Base-by-base conservation (phyloP, 2,113 vertebrate genomes). In the Alligator sinensis region DNA sequence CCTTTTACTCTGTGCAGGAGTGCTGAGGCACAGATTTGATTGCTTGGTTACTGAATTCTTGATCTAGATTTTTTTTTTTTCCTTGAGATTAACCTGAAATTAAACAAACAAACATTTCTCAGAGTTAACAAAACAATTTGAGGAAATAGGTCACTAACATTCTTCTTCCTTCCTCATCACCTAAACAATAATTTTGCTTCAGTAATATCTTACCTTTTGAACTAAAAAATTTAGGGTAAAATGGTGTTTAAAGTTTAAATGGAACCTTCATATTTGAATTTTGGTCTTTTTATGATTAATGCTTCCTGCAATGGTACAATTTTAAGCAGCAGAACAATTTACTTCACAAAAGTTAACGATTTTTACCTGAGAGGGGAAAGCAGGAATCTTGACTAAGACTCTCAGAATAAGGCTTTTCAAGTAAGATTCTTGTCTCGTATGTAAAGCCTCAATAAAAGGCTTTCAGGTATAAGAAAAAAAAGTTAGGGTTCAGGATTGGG, bases 1-100 rank as follows among this genome's bases (percentile, higher is more conserved):
- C 93, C 92, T 96, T 97, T 96, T 95, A 93, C 93, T 97, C 74
- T 86, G 85, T 96, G 96, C 94, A 96, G 97, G 93, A 97, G 97
- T 97, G 92, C 84, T 88, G 86, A 96, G 97, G 95, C 93, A 94
- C 88, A 88, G 85, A 88, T 98, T 94, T 96, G 81, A 91, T 96
- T 96, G 93, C 84, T 84, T 97, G 96, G 97, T 95, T 96, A 94
- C 86, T 90, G 86, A 93, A 95, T 93, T 96, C 95, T 97, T 86
- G 96, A 96, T 92, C 79, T 88, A 96, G 84, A 89, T 77, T 84
- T 95, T 84, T 87, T 84, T 87, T 96, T 96, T 96, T 97, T 15
- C 77, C 84, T 97, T 70, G 88, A 96, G 86, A 94, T 95, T 34
- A 97, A 89, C 96, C 97, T 97, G 84, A 90, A 96, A 96, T 93